Evolutionary conservation across 2,113 vertebrate species (phyloP).

Genomic region (Apodemus sylvaticus): DNA sequence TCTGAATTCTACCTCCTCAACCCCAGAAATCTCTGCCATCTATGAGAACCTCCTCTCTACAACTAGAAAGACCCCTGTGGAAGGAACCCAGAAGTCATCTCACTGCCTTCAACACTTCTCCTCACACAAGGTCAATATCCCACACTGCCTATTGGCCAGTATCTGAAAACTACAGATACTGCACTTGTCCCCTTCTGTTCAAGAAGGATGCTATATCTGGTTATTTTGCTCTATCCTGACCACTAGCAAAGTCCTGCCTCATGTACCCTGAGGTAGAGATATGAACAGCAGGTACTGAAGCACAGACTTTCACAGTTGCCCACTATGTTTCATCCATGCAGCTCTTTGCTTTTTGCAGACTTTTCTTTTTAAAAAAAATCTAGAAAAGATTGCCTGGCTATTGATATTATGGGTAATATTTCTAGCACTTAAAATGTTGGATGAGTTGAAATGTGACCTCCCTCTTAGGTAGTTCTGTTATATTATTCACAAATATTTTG

Average conservation of each 20-base stretch:
- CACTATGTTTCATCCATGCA: neutral
- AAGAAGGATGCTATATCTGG: neutral
- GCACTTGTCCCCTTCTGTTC: neutral
- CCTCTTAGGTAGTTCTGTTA: neutral
- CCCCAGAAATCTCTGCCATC: neutral
- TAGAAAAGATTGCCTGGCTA: neutral
- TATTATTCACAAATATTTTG: neutral
- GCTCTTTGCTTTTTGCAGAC: neutral
- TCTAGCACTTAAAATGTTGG: neutral
- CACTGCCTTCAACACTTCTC: neutral
- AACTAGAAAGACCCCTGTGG: neutral
- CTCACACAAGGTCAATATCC: neutral
- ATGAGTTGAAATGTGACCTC: neutral
- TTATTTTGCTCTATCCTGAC: neutral
- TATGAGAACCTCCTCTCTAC: neutral
- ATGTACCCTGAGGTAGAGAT: neutral
- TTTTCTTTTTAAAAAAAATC: constrained; percentile 42
- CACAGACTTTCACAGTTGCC: neutral
- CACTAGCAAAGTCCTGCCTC: neutral
- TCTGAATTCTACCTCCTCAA: neutral
- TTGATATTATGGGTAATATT: neutral
- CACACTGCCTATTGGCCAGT: neutral
- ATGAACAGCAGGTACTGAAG: neutral
- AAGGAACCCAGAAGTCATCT: fast-evolving
- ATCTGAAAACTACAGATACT: neutral